Base-by-base conservation (phyloP, 2,113 vertebrate genomes). In the Paradisaea rubra region DNA sequence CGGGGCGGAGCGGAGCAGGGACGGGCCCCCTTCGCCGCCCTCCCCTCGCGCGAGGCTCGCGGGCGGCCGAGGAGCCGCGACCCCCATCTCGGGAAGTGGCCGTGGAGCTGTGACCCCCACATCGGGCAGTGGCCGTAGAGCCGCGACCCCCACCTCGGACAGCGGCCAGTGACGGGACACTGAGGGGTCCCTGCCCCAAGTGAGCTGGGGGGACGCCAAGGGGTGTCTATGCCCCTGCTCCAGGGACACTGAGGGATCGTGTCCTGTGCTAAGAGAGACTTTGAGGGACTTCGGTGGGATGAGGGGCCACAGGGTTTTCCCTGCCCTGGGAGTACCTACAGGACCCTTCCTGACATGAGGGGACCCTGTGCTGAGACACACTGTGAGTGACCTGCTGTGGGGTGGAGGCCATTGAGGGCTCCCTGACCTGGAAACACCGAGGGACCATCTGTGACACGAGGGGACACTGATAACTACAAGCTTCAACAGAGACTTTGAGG, bases 1-100 rank as follows among this genome's bases (percentile, higher is more conserved):
- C 74, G 70, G 95, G 81, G 47, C 47, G 94, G 88, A 91, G 90
- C 80, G 28, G 77, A 42, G 79, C 37, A 28, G 56, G 77, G 59
- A 19, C 50, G 83, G 91, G 91, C 88, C 41, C 74, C 86, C 88
- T 61, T 31, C 31, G 45, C 91, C 21, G 56, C 44, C 83, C 19
- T 68, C 69, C 65, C 60, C 54, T 57, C 71, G 13, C 80, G 31
- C 30, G 53, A 57, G 24, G 65, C 19, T 59, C 30, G 13, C n/a
- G 14, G 45, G 19, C 18, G 35, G 15, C 47, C 7, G 8, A 2
- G 4, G 37, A 31, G 8, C 31, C 11, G 24, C 8, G 44, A 60
- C 28, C 57, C 35, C 23, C 30, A 17, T 12, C 1, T 33, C 4
- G 41, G 33, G 7, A 16, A 31, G 39, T 2, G 33, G 8, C 31